Base-by-base conservation (phyloP, 2,113 vertebrate species). In the Morone chrysops region DNA sequence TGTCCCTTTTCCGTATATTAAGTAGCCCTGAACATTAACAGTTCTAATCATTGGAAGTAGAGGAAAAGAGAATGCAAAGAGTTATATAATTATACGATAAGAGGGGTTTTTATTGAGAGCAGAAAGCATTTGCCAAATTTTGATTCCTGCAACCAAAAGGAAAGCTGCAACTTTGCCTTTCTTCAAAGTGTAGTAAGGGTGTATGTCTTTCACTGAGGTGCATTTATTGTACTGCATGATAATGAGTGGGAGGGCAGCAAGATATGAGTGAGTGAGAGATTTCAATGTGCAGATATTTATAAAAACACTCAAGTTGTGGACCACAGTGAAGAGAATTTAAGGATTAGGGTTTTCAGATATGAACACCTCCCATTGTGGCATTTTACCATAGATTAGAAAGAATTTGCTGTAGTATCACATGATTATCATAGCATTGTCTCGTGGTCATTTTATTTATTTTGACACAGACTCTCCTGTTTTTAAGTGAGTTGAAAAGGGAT, bases 1-100 rank as follows among this genome's bases (percentile, higher is more conserved):
- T 88, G 81, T 93, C 92, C 87, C 54, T 90, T 91, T 84, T 78
- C 73, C 87, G 81, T 91, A 83, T 68, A 81, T 63, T 67, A 70
- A 81, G 56, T 92, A 81, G 51, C 79, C 78, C 68, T 67, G 81
- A 76, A 87, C 62, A 84, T 79, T 40, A 50, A 53, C 43, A 48
- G 68, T 75, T 82, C 53, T 80, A 51, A 65, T 53, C 56, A 79
- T 41, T 79, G 40, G 81, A 75, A 81, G 51, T 62, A 76, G 53
- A 59, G 61, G 59, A 47, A 63, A 14, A 78, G 16, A 81, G 4
- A 40, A 54, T 80, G 60, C 80, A 82, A 75, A 71, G 38, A 66
- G 50, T 78, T 48, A 38, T 79, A 36, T 63, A 63, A 53, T 51
- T 65, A 85, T 80, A 4, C 71, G 76, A 43, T 57, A 31, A 54